Base-by-base conservation (phyloP, 2,888 invertebrate species). In the Galeopsomyia nigrocyanea region DNA sequence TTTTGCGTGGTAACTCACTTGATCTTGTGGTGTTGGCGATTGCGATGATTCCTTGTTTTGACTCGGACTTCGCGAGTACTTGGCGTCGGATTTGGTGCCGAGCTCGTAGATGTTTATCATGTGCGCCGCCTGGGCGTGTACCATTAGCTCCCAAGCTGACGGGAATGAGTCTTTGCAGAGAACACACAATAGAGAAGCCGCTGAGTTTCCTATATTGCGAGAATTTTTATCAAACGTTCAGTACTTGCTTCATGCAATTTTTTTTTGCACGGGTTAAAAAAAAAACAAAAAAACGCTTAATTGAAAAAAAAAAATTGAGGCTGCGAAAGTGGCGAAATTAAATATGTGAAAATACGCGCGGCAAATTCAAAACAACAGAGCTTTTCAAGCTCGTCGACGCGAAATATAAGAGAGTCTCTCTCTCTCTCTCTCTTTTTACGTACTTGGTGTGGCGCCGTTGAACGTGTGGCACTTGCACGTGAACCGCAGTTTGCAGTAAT, bases 401-500 rank as follows among this genome's bases (percentile, higher is more conserved):
- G 46, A 68, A 72, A 71, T 68, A 62, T 55, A 63, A 57, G 26
- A 21, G 19, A 62, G 51, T 51, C 74, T 76, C 75, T 78, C 7
- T 16, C 3, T 46, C 0, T 31, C 10, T 56, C 76, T 77, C 76
- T 77, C 75, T 74, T 76, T 78, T 63, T 78, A 82, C 83, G 75
- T 87, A 90, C 90, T 89, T 77, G 84, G 83, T 76, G 88, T 87
- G 76, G 88, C 86, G 85, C 89, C 87, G 80, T 88, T 89, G 80
- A 89, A 86, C 77, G 89, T 89, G 83, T 90, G 90, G 84, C 91
- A 92, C 87, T 91, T 91, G 87, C 92, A 92, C 77, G 91, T 91
- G 87, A 92, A 92, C 79, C 91, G 89, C 79, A 92, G 88, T 84
- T 91, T 91, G 87, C 92, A 93, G 85, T 91, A 91, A 72, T 90